Evolutionary conservation across 2,888 invertebrate species (phyloP).

Genomic region (Acronicta aceris): DNA sequence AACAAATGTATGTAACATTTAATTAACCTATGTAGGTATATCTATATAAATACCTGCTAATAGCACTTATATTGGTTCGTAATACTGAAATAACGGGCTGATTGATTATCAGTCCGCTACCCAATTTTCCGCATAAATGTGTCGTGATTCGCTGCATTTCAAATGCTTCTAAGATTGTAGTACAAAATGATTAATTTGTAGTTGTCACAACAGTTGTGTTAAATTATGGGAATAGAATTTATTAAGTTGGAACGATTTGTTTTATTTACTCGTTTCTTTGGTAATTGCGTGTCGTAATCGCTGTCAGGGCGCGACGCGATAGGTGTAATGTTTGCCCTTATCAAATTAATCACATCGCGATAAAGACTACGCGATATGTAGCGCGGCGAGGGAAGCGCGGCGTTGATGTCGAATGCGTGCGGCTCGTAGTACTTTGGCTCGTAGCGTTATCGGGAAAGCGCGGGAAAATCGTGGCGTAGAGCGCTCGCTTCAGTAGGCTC

Average conservation of each 20-base stretch:
- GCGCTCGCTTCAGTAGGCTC: slow-evolving; percentile 80
- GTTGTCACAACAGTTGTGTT: slow-evolving; percentile 73
- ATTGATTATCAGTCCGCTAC: slow-evolving; percentile 43
- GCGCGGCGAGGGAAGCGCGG: slow-evolving; percentile 58
- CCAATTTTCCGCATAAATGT: slow-evolving; percentile 42
- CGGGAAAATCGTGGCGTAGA: slow-evolving; percentile 78
- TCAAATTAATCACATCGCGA: slow-evolving; percentile 76
- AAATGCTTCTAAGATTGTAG: slow-evolving; percentile 67
- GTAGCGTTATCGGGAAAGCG: slow-evolving; percentile 86
- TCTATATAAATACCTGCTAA: slow-evolving; percentile 3
- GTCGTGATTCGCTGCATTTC: slow-evolving; percentile 60
- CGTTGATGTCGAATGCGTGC: slow-evolving; percentile 75
- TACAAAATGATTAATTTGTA: slow-evolving; percentile 74
- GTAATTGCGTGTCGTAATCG: slow-evolving; percentile 56
- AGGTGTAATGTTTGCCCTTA: slow-evolving; percentile 63
- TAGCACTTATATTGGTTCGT: slow-evolving; percentile 29
- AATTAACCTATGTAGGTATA: too few relatives aligned
- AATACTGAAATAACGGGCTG: slow-evolving; percentile 43
- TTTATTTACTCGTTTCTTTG: slow-evolving; percentile 66
- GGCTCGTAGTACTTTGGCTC: slow-evolving; percentile 57
- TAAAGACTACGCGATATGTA: slow-evolving; percentile 64
- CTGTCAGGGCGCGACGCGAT: slow-evolving; percentile 54
- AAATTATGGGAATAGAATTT: slow-evolving; percentile 75
- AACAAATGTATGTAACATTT: slow-evolving; percentile 14
- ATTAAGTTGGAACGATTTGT: slow-evolving; percentile 72